Percentiles rank a stretch among this genome's conserved stretches.
Conservation (phyloP, 2,888 invertebrate genomes). For the Drosophila kokeensis region DNA sequence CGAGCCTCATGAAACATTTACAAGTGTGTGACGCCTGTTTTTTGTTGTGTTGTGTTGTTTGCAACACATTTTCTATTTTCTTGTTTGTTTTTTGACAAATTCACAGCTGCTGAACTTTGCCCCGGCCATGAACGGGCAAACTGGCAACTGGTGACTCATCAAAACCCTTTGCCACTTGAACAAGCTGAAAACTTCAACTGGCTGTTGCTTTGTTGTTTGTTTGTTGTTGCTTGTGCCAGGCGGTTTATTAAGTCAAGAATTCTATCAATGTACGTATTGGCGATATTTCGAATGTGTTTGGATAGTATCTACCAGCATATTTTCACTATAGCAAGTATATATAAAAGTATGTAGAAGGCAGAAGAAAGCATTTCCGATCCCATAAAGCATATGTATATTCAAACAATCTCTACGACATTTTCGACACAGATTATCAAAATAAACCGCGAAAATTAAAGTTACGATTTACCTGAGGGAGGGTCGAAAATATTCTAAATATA, state of each 20-base stretch:
- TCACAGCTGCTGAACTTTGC: conserved; percentile 55
- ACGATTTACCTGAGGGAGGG: background rate
- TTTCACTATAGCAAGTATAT: background rate
- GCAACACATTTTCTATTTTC: conserved; percentile 1
- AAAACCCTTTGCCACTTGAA: conserved; percentile 30
- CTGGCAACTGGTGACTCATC: conserved; percentile 28
- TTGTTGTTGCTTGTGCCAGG: background rate
- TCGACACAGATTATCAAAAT: background rate
- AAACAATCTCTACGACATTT: background rate
- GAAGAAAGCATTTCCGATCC: background rate
- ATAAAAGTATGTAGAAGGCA: background rate
- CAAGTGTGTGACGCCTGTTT: conserved; percentile 52
- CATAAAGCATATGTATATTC: background rate
- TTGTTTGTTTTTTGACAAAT: conserved; percentile 24
- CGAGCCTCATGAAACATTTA: conserved; percentile 67
- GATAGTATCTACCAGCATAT: background rate
- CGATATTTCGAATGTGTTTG: background rate
- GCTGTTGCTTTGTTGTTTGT: background rate
- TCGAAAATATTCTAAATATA: background rate
- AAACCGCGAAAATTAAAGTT: background rate
- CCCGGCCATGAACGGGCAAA: conserved; percentile 19
- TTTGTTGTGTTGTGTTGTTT: conserved; percentile 5
- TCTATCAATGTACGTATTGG: background rate
- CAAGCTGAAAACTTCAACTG: conserved; percentile 35
- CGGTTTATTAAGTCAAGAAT: conserved; percentile 17